A percentile compares a stretch with the other conserved stretches of the same genome.
Conservation (phyloP, 1,140 invertebrate species). For the Musca domestica region DNA sequence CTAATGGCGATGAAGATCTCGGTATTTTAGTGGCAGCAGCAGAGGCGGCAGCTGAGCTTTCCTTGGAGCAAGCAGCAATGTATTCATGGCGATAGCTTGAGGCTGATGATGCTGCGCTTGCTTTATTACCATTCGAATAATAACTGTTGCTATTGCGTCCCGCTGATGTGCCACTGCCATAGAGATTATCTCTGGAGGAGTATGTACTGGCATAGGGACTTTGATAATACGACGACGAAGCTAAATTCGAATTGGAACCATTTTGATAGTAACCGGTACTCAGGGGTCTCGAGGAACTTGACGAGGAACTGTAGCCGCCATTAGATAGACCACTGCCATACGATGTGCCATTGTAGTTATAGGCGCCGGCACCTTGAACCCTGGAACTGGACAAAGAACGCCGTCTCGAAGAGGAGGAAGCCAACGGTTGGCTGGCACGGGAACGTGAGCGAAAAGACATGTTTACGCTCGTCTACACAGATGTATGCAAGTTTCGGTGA, state of each 20-base stretch:
- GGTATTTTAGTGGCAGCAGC: constrained; percentile 30
- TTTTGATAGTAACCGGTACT: constrained; percentile 43
- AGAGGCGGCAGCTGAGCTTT: background rate
- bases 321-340: constrained; percentile 28
- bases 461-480: background rate
- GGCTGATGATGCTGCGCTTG: background rate
- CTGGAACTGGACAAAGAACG: constrained; percentile 49
- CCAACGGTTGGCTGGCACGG: constrained; percentile 42
- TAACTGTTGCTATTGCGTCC: constrained; percentile 29
- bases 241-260: constrained; percentile 14
- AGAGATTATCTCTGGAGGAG: constrained; percentile 48
- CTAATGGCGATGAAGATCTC: constrained; percentile 33
- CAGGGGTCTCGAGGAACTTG: constrained; percentile 31
- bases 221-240: constrained; percentile 36
- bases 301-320: background rate
- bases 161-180: constrained; percentile 26
- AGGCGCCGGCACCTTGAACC: constrained; percentile 30
- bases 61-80: constrained; percentile 15
- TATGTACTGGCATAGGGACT: constrained; percentile 50
- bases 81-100: constrained; percentile 43
- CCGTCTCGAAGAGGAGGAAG: constrained; percentile 38
- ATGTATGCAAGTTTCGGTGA: background rate
- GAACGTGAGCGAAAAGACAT: constrained; percentile 54
- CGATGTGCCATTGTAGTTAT: constrained; percentile 41
- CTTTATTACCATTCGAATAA: constrained; percentile 41